Evolutionary conservation across 2,888 invertebrate species (phyloP), one percentile per base, ranked within the genome.

Genomic region (Drosophila mercatorum): DNA sequence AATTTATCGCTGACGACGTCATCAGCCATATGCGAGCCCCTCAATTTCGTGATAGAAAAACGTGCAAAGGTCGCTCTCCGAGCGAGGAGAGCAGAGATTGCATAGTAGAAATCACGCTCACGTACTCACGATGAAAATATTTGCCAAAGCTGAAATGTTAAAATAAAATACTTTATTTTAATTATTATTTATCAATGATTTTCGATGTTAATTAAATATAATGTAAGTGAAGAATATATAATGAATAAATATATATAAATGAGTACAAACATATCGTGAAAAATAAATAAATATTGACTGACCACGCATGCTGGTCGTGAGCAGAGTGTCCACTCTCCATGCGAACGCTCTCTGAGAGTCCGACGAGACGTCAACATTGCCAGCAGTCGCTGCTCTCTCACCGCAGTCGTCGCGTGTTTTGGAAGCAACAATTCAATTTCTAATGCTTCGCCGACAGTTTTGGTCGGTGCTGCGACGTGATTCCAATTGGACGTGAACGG

Each of bases 371-470:
- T 68, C 61, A 63, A 64, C 68, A 58, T 36, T 60, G 60, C 26
- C 46, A 61, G 46, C 76, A 67, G 65, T 70, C 51, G 76, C 17
- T 51, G 70, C 44, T 49, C 60, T 56, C 62, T 49, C 61, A 46
- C 34, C 53, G 47, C 26, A 38, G 58, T 36, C 68, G 52, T 73
- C 66, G 83, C 79, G 60, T 85, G 77, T 81, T 84, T 87, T 88
- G 76, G 79, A 84, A 76, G 74, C 82, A 89, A 85, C 88, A 89
- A 84, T 76, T 73, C 58, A 60, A 65, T 71, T 84, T 75, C 51
- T 81, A 85, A 80, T 72, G 78, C 57, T 75, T 52, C 62, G 64
- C 68, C 55, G 56, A 51, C 66, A 65, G 72, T 73, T 78, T 72
- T 57, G 59, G 68, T 68, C 65, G 65, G 61, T 68, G 63, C 64